A percentile compares a stretch with the other conserved stretches of the same genome.
Evolutionary conservation across 2,797 vertebrate genomes (phyloP).

Genomic region (Siniperca obscura): DNA sequence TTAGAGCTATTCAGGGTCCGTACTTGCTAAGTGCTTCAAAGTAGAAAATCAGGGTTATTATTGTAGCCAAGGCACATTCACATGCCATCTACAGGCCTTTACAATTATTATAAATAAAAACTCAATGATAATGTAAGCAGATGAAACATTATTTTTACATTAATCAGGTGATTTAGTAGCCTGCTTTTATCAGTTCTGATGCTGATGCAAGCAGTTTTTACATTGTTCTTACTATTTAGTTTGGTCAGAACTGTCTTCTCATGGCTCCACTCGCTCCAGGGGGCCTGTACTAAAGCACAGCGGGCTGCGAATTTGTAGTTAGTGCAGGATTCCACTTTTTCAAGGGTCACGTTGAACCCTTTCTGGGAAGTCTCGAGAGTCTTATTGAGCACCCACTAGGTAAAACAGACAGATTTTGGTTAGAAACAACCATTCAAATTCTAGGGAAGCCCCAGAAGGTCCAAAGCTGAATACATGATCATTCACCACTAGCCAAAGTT

Average conservation of each 20-base stretch:
- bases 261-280: constrained; percentile 78
- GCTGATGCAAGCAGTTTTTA: not conserved
- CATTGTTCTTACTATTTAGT: constrained; percentile 65
- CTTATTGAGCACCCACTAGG: constrained; percentile 4
- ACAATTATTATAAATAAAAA: not conserved
- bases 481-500: not conserved
- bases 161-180: not conserved
- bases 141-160: not conserved
- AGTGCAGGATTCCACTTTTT: constrained; percentile 64
- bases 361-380: accelerated
- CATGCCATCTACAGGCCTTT: not conserved
- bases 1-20: not conserved
- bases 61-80: not conserved
- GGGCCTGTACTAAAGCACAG: constrained; percentile 53
- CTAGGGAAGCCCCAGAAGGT: not conserved
- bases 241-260: constrained; percentile 51
- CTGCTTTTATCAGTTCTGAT: too few relatives aligned
- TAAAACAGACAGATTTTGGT: not conserved
- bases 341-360: accelerated
- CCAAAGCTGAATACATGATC: not conserved
- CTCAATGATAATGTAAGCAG: not conserved
- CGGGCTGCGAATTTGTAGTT: constrained; percentile 67
- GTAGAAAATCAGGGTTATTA: not conserved
- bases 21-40: too few relatives aligned
- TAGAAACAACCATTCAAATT: not conserved